Evolutionary conservation across 2,888 invertebrate genomes (phyloP), one percentile per base, ranked within the genome.

Genomic region (Bellardia bayeri): DNA sequence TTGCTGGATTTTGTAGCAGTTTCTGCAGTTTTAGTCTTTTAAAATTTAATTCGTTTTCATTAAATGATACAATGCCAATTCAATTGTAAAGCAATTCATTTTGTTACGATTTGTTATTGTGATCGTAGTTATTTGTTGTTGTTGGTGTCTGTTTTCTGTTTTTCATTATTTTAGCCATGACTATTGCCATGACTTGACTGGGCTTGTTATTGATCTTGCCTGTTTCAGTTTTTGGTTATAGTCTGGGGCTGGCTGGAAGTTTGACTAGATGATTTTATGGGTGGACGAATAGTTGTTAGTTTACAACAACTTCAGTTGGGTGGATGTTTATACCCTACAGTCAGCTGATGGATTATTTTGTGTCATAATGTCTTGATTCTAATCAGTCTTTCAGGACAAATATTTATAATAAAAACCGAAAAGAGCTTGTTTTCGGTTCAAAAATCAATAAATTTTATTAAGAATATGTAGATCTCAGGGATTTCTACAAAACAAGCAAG

Each of bases 131-230:
- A 66, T 66, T 80, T 75, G 49, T 40, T 76, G 30, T 16, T 79
- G 30, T 45, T 74, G 63, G 9, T 40, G 30, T 54, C 33, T 68
- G 9, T 16, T 40, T 61, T 61, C 51, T 51, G 16, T 80, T 14
- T 49, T 23, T 11, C 14, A 42, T 56, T 64, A 30, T 68, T 72
- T 61, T 72, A 84, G 37, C 37, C 37, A 37, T 33, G 33, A 33
- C 33, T 33, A 33, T 33, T 33, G 74, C 85, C 87, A 72, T 85
- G 87, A 85, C 85, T 85, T 82, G 82, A 78, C 68, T 87, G 85
- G 85, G 82, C 85, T 87, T 87, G 87, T 85, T 87, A 87, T 85
- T 87, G 87, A 87, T 87, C 87, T 87, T 87, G 87, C 79, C 30
- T 78, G 54, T 71, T 81, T 72, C 78, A n/a, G 6, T 56, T 75